A percentile compares a stretch with the other conserved stretches of the same genome.
Evolutionary conservation across 2,888 invertebrate genomes (phyloP).

Genomic region (Melinaea menophilus): DNA sequence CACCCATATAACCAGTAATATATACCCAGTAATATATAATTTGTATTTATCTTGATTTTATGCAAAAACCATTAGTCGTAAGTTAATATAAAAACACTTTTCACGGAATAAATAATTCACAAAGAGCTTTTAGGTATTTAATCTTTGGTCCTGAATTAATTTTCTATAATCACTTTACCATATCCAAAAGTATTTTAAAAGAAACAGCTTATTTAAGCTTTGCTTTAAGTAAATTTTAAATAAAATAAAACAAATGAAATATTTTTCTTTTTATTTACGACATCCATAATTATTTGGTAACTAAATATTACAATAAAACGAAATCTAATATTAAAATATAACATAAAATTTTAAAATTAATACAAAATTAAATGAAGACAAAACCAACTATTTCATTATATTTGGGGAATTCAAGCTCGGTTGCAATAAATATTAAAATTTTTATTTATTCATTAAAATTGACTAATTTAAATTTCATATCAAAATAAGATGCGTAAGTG

Average conservation of each 20-base stretch:
- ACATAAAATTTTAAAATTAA: conserved; percentile 22
- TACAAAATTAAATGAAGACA: conserved; percentile 31
- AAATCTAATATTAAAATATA: conserved; percentile 35
- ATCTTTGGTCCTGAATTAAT: too few relatives aligned
- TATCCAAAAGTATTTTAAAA: too few relatives aligned
- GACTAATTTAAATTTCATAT: conserved; percentile 40
- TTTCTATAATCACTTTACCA: too few relatives aligned
- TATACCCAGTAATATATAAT: too few relatives aligned
- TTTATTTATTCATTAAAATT: conserved; percentile 4
- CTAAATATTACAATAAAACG: conserved; percentile 42
- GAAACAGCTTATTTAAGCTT: too few relatives aligned
- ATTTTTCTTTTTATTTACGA: conserved; percentile 16
- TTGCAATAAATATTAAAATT: conserved; percentile 39
- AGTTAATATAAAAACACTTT: too few relatives aligned
- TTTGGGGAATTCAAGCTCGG: conserved; percentile 52
- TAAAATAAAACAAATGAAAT: conserved; percentile 24
- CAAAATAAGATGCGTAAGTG: conserved; percentile 52
- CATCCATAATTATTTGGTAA: conserved; percentile 43
- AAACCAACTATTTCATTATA: conserved; percentile 20
- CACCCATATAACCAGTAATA: too few relatives aligned
- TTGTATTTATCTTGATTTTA: too few relatives aligned
- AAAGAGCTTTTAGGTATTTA: too few relatives aligned
- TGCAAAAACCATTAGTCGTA: too few relatives aligned
- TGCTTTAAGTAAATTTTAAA: conserved; percentile 21
- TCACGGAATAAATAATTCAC: too few relatives aligned